A percentile compares a stretch with the other conserved stretches of the same genome.
phyloP scores from a whole-genome alignment of 2,888 invertebrate species.

The Xiphydria camelus region DNA sequence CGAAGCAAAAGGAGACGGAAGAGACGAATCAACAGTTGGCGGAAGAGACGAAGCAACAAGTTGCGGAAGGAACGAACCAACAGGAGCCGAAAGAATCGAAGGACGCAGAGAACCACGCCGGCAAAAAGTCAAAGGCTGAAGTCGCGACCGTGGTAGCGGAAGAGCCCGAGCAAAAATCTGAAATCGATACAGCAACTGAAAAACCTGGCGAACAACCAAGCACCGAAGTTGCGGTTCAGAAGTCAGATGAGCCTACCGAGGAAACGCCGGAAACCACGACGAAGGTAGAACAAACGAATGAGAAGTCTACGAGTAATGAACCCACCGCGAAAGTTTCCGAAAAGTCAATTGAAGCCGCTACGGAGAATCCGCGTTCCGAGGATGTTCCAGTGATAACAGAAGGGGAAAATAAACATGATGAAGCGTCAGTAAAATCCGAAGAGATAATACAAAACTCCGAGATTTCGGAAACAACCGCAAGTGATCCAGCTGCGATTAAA shows the following conservation, averaged over 20 bases:
- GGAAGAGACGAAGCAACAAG: neutral
- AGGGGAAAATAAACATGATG: neutral
- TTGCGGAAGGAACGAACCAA: neutral
- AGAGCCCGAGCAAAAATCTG: too few relatives aligned
- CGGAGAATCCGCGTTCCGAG: too few relatives aligned
- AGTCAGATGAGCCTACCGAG: too few relatives aligned
- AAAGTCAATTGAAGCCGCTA: too few relatives aligned
- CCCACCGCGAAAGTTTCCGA: too few relatives aligned
- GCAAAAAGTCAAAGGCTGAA: neutral
- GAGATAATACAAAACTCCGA: neutral
- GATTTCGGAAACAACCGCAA: neutral
- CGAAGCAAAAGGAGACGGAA: constrained; percentile 12
- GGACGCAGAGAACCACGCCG: neutral
- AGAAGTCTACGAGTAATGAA: too few relatives aligned
- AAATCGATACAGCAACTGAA: too few relatives aligned
- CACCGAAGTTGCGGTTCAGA: too few relatives aligned
- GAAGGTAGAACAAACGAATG: too few relatives aligned
- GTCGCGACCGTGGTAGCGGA: neutral
- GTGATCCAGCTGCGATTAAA: neutral
- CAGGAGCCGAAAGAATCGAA: neutral
- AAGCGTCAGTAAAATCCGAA: neutral
- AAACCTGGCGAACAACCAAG: too few relatives aligned
- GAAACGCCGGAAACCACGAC: too few relatives aligned
- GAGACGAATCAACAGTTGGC: neutral
- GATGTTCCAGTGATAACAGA: too few relatives aligned